phyloP scores from a whole-genome alignment of 1,140 invertebrate genomes.

The Lepidostoma basale region DNA sequence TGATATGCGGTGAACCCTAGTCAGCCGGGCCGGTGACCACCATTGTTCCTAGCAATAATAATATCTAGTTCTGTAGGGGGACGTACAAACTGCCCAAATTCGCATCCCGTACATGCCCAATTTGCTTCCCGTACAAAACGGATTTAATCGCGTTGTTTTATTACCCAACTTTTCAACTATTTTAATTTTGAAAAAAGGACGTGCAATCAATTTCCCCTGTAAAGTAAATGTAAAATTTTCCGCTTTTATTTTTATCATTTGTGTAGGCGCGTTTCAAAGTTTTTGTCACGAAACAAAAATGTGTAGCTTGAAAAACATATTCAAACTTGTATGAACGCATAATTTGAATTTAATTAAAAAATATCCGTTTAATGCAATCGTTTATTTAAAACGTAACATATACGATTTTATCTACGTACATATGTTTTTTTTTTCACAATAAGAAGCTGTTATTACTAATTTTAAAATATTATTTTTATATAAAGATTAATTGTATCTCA shows the following conservation, averaged over 20 bases:
- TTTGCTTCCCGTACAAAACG: background rate
- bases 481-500: no score
- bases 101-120: background rate
- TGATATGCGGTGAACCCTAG: constrained; percentile 23
- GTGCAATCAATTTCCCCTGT: background rate
- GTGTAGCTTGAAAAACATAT: no score
- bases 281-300: no score
- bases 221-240: background rate
- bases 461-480: no score
- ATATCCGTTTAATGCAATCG: no score
- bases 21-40: background rate
- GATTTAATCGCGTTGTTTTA: background rate
- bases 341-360: no score
- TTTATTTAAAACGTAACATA: no score
- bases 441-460: no score
- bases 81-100: constrained; percentile 1
- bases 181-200: constrained; percentile 24
- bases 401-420: no score
- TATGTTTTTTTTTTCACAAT: no score
- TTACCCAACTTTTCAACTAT: constrained; percentile 4
- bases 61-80: constrained; percentile 7
- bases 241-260: background rate
- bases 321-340: no score
- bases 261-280: no score
- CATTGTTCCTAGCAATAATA: constrained; percentile 14